Base-by-base conservation (phyloP, 2,113 vertebrate species). In the Epinephelus moara region DNA sequence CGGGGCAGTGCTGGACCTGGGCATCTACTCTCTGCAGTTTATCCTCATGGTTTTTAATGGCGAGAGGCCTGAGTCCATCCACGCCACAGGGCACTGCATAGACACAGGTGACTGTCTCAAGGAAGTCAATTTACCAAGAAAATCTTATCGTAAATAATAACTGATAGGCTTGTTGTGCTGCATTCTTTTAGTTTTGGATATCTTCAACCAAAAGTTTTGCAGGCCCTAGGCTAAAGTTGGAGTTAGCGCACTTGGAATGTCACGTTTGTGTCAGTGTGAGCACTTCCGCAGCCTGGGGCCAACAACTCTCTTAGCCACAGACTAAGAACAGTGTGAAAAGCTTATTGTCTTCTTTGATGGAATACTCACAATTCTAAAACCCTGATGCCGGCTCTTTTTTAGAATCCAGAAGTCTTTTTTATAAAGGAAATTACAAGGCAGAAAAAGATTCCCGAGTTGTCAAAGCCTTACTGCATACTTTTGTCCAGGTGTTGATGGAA, bases 401-500 rank as follows among this genome's bases (percentile, higher is more conserved):
- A 57, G 53, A 59, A 59, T 17, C 64, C 17, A 25, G 64, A 47
- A 0, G 2, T 53, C 2, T 3, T n/a, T 11, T 30, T 23, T 45
- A 42, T 42, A 23, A 57, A 42, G 14, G 18, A 56, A 9, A 25
- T 45, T 11, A 45, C 9, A 45, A 45, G 11, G 42, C 42, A 11
- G 9, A 10, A 11, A 11, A 45, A 45, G 3, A 62, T 21, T 33
- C 18, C 14, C 9, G 1, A 0, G 1, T 49, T 49, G 13, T 18
- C 10, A 67, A 57, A 47, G 10, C 23, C 30, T 13, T 57, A 37
- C 33, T 37, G 33, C 33, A 7, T 15, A 5, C 7, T 27, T 68
- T 40, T 47, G 11, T 27, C 18, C 33, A 83, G 81, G 81, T 74
- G 82, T 92, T 64, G 88, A 87, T 87, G 90, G 82, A 56, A 84